Conservation (phyloP, 2,888 invertebrate species). For the Lottia gigantea region DNA sequence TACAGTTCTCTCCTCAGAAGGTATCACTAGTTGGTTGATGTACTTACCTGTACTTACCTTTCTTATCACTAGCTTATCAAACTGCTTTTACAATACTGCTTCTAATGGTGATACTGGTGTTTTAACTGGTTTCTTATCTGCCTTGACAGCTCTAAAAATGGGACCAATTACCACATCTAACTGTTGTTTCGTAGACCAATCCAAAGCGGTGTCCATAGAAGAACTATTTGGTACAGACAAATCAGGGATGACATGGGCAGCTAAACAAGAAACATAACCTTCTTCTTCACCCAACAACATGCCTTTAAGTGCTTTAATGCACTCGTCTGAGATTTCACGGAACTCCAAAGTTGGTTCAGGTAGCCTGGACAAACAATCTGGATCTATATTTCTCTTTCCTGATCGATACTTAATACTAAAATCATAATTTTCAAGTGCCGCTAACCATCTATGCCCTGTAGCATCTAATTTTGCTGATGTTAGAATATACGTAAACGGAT, state of each 20-base stretch:
- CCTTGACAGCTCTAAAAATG: neutral
- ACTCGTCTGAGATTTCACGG: conserved; percentile 4
- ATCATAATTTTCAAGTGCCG: conserved; percentile 23
- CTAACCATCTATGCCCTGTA: conserved; percentile 33
- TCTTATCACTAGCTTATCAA: conserved; percentile 14
- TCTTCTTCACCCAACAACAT: conserved; percentile 9
- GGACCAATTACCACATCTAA: neutral
- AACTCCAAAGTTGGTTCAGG: conserved; percentile 10
- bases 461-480: conserved; percentile 34
- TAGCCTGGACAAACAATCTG: conserved; percentile 37
- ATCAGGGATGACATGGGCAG: neutral
- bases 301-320: conserved; percentile 20
- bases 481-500: conserved; percentile 33
- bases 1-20: too few relatives aligned
- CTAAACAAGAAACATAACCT: conserved; percentile 12
- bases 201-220: neutral
- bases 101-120: neutral
- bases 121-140: conserved; percentile 7
- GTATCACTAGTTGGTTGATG: too few relatives aligned
- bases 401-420: conserved; percentile 32
- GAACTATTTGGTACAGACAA: too few relatives aligned
- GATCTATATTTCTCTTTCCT: conserved; percentile 32
- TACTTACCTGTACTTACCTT: conserved; percentile 10
- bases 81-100: conserved; percentile 10
- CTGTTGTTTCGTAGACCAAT: neutral